Evolutionary conservation across 2,113 vertebrate genomes (phyloP).

Genomic region (Hydrolagus affinis): DNA sequence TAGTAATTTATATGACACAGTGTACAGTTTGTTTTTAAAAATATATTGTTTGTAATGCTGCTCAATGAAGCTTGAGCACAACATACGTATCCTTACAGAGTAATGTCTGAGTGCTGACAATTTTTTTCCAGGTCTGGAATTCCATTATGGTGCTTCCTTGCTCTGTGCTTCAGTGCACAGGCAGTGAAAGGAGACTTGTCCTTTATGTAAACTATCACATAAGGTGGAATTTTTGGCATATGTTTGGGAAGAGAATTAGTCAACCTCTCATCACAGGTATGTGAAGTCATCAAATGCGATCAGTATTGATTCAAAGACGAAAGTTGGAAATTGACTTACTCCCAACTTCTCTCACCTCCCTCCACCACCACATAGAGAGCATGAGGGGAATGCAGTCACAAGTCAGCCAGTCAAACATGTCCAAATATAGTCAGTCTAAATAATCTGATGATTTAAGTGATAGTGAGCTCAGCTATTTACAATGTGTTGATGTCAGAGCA

Average conservation of each 20-base stretch:
- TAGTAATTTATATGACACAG: neutral
- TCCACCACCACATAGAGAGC: neutral
- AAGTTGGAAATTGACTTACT: neutral
- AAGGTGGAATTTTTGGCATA: neutral
- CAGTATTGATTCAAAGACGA: neutral
- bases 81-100: neutral
- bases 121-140: neutral
- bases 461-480: conserved; percentile 10
- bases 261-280: neutral
- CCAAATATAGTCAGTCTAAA: neutral
- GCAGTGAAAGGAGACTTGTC: neutral
- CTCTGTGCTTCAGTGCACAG: neutral
- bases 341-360: neutral
- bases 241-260: conserved; percentile 13
- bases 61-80: neutral
- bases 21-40: neutral
- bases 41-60: neutral
- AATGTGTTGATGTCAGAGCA: neutral
- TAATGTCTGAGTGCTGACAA: neutral
- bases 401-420: neutral
- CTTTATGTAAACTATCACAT: conserved; percentile 2
- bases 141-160: neutral
- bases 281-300: neutral
- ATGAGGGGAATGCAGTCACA: neutral
- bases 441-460: conserved; percentile 9